Percentiles rank a stretch among this genome's conserved stretches.
These are phyloP conservation scores for Phalacrocorax aristotelis DNA, from an alignment of 2,113 vertebrate genomes.

Conservation along the genomic window DNA sequence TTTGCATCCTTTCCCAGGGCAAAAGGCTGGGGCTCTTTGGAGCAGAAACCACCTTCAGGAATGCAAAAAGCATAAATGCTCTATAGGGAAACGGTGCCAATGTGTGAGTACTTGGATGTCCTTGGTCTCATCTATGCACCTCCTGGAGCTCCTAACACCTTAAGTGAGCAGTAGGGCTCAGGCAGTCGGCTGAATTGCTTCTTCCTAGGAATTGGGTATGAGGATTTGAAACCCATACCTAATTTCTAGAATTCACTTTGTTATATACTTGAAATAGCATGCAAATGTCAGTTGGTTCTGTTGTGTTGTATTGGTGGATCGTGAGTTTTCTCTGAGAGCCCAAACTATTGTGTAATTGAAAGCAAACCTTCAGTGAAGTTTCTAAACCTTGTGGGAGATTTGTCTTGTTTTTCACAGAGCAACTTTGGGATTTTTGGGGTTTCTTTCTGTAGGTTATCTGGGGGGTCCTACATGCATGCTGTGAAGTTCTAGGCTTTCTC, in stretches of 20 bases:
- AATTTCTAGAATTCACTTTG: not conserved
- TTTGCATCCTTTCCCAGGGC: not conserved
- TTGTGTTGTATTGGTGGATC: not conserved
- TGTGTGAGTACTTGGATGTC: not conserved
- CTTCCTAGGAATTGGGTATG: not conserved
- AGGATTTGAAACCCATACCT: not conserved
- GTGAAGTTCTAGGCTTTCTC: not conserved
- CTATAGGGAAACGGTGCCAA: not conserved
- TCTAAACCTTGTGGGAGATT: not conserved
- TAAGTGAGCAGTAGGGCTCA: not conserved
- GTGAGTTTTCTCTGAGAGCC: not conserved
- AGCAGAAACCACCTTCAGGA: not conserved
- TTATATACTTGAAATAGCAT: too few species aligned
- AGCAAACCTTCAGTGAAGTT: not conserved
- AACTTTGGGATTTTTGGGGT: not conserved
- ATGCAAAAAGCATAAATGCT: not conserved
- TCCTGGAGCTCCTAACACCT: not conserved
- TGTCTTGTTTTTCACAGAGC: not conserved
- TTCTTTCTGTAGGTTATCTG: not conserved
- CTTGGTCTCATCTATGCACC: not conserved
- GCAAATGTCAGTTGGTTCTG: not conserved
- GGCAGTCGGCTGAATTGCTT: not conserved
- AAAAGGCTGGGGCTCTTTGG: not conserved
- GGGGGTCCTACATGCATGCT: not conserved
- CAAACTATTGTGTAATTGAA: not conserved